These are phyloP conservation scores for Ginglymostoma cirratum DNA, from an alignment of 2,113 vertebrate species.

Conservation along the genomic window DNA sequence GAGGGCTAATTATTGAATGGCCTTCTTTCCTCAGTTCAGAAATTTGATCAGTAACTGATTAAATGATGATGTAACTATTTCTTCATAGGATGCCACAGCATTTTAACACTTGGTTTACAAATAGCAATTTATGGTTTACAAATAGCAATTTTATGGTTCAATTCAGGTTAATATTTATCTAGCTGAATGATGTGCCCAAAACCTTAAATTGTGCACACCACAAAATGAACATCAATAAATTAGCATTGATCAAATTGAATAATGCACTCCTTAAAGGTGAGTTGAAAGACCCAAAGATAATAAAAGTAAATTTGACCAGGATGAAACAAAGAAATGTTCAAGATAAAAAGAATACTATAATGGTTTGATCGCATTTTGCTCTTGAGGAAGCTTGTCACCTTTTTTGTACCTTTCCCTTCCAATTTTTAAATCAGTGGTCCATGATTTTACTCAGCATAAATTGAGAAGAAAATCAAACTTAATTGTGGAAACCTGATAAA, in stretches of 20 bases:
- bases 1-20: background rate
- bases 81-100: background rate
- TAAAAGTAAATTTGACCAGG: background rate
- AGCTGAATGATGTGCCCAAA: background rate
- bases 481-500: background rate
- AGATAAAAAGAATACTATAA: background rate
- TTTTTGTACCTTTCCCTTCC: background rate
- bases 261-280: background rate
- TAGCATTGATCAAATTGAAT: background rate
- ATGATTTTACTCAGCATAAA: background rate
- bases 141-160: background rate
- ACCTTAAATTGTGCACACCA: background rate
- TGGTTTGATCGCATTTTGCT: background rate
- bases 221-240: too few species aligned
- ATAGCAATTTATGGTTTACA: background rate
- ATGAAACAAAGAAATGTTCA: background rate
- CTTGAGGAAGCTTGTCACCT: background rate
- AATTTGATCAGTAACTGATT: background rate
- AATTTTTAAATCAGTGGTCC: background rate
- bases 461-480: background rate
- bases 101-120: background rate
- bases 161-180: background rate
- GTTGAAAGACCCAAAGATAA: background rate
- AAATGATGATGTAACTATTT: background rate
- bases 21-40: background rate